Base-by-base conservation (phyloP, 2,113 vertebrate species). In the Megaceryle maxima region DNA sequence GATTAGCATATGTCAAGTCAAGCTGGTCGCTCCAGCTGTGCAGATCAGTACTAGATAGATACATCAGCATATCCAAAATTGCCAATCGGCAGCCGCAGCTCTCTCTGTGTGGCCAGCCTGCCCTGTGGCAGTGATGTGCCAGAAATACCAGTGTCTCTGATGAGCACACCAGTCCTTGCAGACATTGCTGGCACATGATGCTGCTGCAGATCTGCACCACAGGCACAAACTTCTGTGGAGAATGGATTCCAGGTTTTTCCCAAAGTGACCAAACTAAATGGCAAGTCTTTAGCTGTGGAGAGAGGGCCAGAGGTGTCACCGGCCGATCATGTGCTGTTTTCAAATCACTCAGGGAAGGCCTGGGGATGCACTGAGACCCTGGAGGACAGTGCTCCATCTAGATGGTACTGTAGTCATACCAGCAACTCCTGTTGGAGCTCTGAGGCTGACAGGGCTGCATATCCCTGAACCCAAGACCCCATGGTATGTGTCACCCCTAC, bases 41-140 rank as follows among this genome's bases (percentile, higher is more conserved):
- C 44, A 50, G 78, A 83, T 50, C 66, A 33, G 39, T 35, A 67
- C 22, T 19, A 70, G 26, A 43, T 1, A 75, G 31, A 62, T 16
- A 55, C 6, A 76, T n/a, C 75, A 62, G 62, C 53, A 67, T 37
- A 55, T 55, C 66, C 28, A 4, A 0, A 86, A 66, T 26, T 21
- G 43, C 35, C 8, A 1, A 6, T 70, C 25, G 67, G 83, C 50
- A 70, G 87, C 73, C 6, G 8, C 0, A 0, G 43, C 26, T 91
- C 35, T 31, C n/a, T 59, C 33, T 28, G 17, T 24, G 19, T n/a
- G 37, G 37, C 51, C 64, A 63, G 77, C 22, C 56, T 46, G 69
- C 17, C 29, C 57, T 0, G 0, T 7, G 5, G 24, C 19, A 75
- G 46, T 0, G 5, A 48, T 1, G 3, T 1, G 2, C 28, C 44